Evolutionary conservation across 1,140 invertebrate genomes (phyloP).

Genomic region (Drosophila equinoxialis): DNA sequence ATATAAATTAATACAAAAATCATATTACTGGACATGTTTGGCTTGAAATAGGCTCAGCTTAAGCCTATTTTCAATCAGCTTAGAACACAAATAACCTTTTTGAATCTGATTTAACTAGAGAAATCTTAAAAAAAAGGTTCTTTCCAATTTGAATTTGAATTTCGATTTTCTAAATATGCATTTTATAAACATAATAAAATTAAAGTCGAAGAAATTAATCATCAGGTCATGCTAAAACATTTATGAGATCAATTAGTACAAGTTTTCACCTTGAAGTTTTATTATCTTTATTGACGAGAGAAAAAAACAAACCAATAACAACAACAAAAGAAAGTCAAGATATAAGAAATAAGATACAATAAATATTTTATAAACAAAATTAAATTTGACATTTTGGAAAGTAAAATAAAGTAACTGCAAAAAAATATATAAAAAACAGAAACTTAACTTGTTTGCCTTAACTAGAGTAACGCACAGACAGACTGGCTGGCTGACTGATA

Average conservation of each 20-base stretch:
- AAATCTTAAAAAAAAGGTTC: too few relatives aligned
- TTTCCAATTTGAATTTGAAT: too few relatives aligned
- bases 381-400: conserved; percentile 72
- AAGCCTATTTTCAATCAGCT: too few relatives aligned
- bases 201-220: conserved; percentile 4
- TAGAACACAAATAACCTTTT: too few relatives aligned
- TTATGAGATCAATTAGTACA: conserved; percentile 8
- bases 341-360: neutral
- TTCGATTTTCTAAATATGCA: too few relatives aligned
- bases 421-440: conserved; percentile 34
- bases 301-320: neutral
- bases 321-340: conserved; percentile 5
- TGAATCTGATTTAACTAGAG: too few relatives aligned
- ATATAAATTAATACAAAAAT: too few relatives aligned
- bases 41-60: too few relatives aligned
- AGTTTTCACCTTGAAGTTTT: conserved; percentile 5
- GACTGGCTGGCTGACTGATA: conserved; percentile 4
- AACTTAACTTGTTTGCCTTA: conserved; percentile 70
- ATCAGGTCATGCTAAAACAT: conserved; percentile 11
- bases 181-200: neutral
- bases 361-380: conserved; percentile 17
- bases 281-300: neutral
- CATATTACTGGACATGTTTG: too few relatives aligned
- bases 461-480: conserved; percentile 31
- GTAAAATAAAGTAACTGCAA: conserved; percentile 32